Percentiles rank a stretch among this genome's conserved stretches.
phyloP scores from a whole-genome alignment of 2,113 vertebrate genomes.

The Proteles cristata region DNA sequence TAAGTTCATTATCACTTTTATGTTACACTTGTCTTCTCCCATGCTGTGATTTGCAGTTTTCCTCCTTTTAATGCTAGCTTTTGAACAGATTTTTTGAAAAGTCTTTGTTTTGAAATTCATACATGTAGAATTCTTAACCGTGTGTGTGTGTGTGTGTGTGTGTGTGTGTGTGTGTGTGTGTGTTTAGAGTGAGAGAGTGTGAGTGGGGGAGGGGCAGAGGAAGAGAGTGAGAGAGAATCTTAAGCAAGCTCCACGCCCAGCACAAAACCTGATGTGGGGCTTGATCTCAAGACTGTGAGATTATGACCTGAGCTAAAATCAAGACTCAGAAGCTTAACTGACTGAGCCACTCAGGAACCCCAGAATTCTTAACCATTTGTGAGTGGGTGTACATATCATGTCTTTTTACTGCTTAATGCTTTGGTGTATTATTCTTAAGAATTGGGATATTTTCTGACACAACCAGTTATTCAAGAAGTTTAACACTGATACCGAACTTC shows the following conservation, averaged over 20 bases:
- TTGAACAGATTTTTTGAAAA: background rate
- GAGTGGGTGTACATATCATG: background rate
- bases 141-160: too few species aligned
- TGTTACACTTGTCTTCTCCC: background rate
- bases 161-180: too few species aligned
- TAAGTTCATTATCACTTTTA: background rate
- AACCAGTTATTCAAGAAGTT: background rate
- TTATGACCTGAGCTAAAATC: background rate
- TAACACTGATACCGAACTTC: background rate
- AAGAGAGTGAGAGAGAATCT: background rate
- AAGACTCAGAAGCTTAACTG: background rate
- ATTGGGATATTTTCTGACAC: background rate
- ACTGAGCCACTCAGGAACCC: background rate
- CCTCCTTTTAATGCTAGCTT: background rate
- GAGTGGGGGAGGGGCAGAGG: too few species aligned
- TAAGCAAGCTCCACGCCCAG: background rate
- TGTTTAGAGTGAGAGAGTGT: too few species aligned
- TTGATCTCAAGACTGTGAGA: background rate
- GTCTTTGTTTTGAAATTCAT: background rate
- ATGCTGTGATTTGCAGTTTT: background rate
- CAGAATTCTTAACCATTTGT: background rate
- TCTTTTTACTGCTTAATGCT: background rate
- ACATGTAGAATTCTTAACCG: background rate
- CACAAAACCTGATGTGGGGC: background rate
- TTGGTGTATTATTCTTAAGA: background rate